Conservation (phyloP, 2,113 vertebrate species). For the Colistium nudipinnis region DNA sequence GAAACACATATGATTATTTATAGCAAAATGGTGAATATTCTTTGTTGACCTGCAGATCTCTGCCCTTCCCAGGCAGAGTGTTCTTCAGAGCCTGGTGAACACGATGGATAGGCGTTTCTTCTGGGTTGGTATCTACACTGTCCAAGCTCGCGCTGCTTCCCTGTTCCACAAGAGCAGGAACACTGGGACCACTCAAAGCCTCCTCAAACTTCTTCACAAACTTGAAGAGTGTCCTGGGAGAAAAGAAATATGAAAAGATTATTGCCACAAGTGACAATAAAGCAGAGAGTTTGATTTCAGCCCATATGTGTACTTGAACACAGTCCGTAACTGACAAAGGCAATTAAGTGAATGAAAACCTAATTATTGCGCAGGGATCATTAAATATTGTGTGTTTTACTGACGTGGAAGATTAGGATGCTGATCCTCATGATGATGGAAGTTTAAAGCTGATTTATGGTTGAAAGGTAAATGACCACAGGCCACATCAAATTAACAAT, state of each 20-base stretch:
- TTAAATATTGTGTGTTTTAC: too few species aligned
- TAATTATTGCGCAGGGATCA: too few species aligned
- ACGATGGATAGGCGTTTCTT: slow-evolving; percentile 82
- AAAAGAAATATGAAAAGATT: not conserved
- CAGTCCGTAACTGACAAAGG: too few species aligned
- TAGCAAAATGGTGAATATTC: not conserved
- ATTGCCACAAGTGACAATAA: not conserved
- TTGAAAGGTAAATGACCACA: not conserved
- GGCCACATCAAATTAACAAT: not conserved
- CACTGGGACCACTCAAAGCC: slow-evolving; percentile 84
- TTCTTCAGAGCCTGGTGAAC: slow-evolving; percentile 82
- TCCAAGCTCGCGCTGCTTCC: slow-evolving; percentile 80
- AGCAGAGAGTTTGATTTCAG: too few species aligned
- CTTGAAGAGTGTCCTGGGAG: slow-evolving; percentile 92
- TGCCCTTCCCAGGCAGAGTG: slow-evolving; percentile 73
- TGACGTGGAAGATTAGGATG: too few species aligned
- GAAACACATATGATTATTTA: not conserved
- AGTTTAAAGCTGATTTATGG: not conserved
- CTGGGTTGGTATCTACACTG: slow-evolving; percentile 70
- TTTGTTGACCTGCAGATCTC: slow-evolving; percentile 73
- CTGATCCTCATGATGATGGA: too few species aligned
- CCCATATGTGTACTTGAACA: too few species aligned
- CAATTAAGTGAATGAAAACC: too few species aligned
- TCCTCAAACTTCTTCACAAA: slow-evolving; percentile 94
- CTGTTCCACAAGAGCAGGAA: slow-evolving; percentile 86